Base-by-base conservation (phyloP, 1,140 invertebrate genomes). In the Phymorhynchus buccinoides region DNA sequence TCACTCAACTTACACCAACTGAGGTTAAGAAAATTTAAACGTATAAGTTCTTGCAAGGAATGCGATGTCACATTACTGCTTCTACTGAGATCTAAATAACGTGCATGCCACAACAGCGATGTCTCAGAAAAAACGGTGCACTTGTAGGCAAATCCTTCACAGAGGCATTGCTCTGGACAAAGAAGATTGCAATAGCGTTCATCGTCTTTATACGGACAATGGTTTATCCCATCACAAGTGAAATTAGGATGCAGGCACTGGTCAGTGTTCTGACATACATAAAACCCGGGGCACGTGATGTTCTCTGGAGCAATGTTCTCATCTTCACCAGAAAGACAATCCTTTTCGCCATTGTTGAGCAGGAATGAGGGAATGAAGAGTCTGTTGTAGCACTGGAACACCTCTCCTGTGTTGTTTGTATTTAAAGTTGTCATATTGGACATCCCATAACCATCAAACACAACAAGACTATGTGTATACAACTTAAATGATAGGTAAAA, bases 161-260 rank as follows among this genome's bases (percentile, higher is more conserved):
- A 84, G 16, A 48, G 48, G 44, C 85, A 86, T 32, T 75, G 39
- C 1, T 32, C n/a, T 7, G 81, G 85, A 7, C 75, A 84, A 2
- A 75, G 62, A 9, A 80, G 32, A 42, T 84, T 9, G 44, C 85
- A 86, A 16, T 83, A 75, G 0, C 62, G 52, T 44, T 86, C 85
- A 39, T 86, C 85, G 56, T 86, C 85, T 44, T 86, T 82, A 30
- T 86, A 30, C 3, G 85, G 85, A 44, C 85, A 86, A 22, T 86
- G 81, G 71, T 83, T 80, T 16, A 79, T 30, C 35, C 77, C 82
- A 66, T 86, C 85, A 73, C 85, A 86, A 1, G 84, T 18, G n/a
- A 83, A 62, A 14, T 86, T 62, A 35, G 66, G 77, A 37, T 84
- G 81, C 56, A 86, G 35, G 66, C 85, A 86, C 9, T 83, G 37